Base-by-base conservation (phyloP, 2,113 vertebrate species). In the Aegotheles bennettii region DNA sequence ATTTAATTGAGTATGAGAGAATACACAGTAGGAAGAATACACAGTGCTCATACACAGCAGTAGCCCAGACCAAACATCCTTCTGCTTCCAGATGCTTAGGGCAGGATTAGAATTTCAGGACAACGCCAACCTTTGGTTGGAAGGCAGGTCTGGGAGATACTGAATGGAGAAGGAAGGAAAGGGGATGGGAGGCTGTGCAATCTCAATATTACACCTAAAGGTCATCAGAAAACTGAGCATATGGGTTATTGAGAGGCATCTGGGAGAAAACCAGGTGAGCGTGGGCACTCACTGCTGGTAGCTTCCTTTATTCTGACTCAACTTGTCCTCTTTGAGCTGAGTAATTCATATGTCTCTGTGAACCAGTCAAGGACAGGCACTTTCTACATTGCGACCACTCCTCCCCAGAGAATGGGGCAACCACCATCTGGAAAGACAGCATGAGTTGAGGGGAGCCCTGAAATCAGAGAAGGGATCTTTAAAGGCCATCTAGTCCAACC, bases 1-100 rank as follows among this genome's bases (percentile, higher is more conserved):
- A 59, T 28, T 73, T 40, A 19, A 57, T 0, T 25, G 12, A 3
- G 0, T 18, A 24, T 21, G 35, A 28, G n/a, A n/a, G n/a, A n/a
- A n/a, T n/a, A n/a, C n/a, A n/a, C n/a, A n/a, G n/a, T n/a, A n/a
- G n/a, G n/a, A 45, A 36, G 59, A 81, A 50, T 1, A 29, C 7
- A 24, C 13, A 40, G 33, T 3, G 35, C 43, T 40, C 35, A 18
- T 5, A 18, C 23, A 31, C 42, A 64, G 25, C 13, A 28, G 18
- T 23, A 61, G 36, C 47, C 74, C 57, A 87, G 63, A 48, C 14
- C 42, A 80, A 76, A 87, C 33, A n/a, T 24, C 38, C 15, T 23
- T 11, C 29, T 45, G 33, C 43, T 85, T 85, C 50, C 40, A 33
- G 13, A 21, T 53, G 53, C n/a, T 93, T 81, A 63, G 51, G 18